phyloP scores from a whole-genome alignment of 2,888 invertebrate species.

The Herminia tarsipennalis region DNA sequence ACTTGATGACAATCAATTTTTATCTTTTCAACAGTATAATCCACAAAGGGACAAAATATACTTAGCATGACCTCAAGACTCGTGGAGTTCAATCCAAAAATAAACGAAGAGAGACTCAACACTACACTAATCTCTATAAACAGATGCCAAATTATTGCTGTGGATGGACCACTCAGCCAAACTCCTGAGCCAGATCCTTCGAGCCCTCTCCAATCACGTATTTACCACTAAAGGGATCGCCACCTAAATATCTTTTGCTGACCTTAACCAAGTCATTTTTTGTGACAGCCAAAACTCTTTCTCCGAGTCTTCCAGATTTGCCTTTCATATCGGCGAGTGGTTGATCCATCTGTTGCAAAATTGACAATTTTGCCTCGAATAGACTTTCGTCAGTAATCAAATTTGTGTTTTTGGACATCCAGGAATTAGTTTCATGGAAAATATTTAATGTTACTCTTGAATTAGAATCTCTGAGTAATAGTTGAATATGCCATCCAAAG shows the following conservation, averaged over 20 bases:
- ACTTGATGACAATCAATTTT: too few relatives aligned
- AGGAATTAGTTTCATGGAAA: slow-evolving; percentile 91
- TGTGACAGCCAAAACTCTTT: slow-evolving; percentile 89
- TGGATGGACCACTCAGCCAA: slow-evolving; percentile 76
- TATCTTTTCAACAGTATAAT: too few relatives aligned
- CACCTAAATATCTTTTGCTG: slow-evolving; percentile 88
- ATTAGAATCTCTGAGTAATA: slow-evolving; percentile 97
- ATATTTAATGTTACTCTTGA: slow-evolving; percentile 91
- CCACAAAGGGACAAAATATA: too few relatives aligned
- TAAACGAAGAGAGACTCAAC: not conserved
- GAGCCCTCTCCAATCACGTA: slow-evolving; percentile 89
- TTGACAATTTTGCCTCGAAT: slow-evolving; percentile 95
- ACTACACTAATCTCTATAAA: slow-evolving; percentile 30
- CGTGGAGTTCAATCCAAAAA: not conserved
- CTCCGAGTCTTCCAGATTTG: slow-evolving; percentile 91
- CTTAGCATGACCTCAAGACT: not conserved
- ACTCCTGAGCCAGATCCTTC: slow-evolving; percentile 56
- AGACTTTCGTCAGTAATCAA: slow-evolving; percentile 88
- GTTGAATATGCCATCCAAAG: slow-evolving; percentile 90
- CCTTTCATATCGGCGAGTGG: slow-evolving; percentile 94
- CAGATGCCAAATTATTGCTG: slow-evolving; percentile 56
- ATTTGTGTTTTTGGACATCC: slow-evolving; percentile 88
- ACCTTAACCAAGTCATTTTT: slow-evolving; percentile 89
- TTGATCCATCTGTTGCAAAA: slow-evolving; percentile 94
- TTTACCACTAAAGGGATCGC: slow-evolving; percentile 85